phyloP scores from a whole-genome alignment of 2,888 invertebrate genomes.

The Blera fallax region DNA sequence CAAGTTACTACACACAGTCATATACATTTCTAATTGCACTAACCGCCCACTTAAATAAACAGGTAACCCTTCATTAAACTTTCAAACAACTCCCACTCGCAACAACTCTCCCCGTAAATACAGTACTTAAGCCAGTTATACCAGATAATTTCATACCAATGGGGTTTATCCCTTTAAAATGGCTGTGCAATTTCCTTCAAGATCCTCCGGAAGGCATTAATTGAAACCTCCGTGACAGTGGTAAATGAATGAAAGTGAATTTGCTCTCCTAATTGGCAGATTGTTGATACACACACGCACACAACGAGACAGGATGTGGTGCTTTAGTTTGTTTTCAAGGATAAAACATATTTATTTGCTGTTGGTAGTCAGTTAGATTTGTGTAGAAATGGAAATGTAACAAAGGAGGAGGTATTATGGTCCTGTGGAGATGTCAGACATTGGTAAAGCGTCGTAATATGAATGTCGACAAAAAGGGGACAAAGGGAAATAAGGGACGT shows the following conservation, averaged over 20 bases:
- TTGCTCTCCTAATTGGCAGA: conserved; percentile 51
- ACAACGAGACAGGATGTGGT: neutral
- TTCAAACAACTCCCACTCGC: conserved; percentile 29
- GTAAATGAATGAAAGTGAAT: conserved; percentile 52
- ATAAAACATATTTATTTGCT: neutral
- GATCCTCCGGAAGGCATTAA: conserved; percentile 60
- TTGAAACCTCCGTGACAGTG: conserved; percentile 63
- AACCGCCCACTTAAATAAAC: conserved; percentile 51
- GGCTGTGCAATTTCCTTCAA: conserved; percentile 51
- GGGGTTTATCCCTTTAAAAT: conserved; percentile 58
- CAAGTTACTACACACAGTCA: conserved; percentile 1
- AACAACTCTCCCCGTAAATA: conserved; percentile 6
- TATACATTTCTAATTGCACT: conserved; percentile 39
- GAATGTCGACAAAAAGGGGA: too few species aligned
- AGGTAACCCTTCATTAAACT: conserved; percentile 60
- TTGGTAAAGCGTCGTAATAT: too few species aligned
- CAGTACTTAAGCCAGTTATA: conserved; percentile 48
- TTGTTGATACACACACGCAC: conserved; percentile 22
- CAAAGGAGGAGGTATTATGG: neutral
- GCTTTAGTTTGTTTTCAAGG: neutral
- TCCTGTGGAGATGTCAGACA: neutral
- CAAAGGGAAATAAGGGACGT: too few species aligned
- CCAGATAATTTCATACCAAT: conserved; percentile 46
- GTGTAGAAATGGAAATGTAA: neutral
- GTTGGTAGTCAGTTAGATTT: neutral